These are phyloP conservation scores for Campoletis raptor DNA, from an alignment of 2,888 invertebrate species.

Conservation along the genomic window DNA sequence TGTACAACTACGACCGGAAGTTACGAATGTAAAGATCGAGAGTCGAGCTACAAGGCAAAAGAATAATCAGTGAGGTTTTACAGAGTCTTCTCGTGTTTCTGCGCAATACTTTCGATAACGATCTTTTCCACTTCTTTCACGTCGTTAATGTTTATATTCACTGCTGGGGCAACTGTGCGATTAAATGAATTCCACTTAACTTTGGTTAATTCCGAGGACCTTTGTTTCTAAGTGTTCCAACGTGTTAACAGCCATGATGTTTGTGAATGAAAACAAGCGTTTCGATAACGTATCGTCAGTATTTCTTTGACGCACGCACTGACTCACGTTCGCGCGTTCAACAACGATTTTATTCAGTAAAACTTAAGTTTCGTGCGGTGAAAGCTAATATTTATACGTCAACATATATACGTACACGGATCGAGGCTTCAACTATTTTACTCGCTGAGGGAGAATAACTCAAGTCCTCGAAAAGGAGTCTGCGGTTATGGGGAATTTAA, in stretches of 20 bases:
- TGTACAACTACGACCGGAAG: conserved; percentile 36
- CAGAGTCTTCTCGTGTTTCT: conserved; percentile 55
- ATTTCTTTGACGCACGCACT: background rate
- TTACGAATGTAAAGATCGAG: conserved; percentile 32
- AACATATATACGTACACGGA: background rate
- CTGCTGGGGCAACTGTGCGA: background rate
- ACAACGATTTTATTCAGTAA: background rate
- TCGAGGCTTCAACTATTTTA: conserved; percentile 1
- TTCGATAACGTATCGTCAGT: background rate
- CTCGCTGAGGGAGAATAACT: conserved; percentile 28
- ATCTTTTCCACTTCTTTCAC: conserved; percentile 26
- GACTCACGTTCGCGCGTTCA: background rate
- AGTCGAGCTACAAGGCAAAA: conserved; percentile 3
- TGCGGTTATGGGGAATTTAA: conserved; percentile 21
- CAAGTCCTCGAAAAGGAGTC: conserved; percentile 13
- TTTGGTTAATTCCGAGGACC: background rate
- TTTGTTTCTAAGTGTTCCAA: background rate
- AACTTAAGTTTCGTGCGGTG: background rate
- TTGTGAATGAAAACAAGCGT: background rate
- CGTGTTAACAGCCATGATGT: background rate
- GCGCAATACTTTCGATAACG: conserved; percentile 54
- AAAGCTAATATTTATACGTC: conserved; percentile 1
- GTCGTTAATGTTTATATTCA: conserved; percentile 25
- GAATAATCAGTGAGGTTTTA: conserved; percentile 50
- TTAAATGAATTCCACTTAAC: background rate